Conservation (phyloP, 1,140 invertebrate genomes). For the Conus ventricosus region DNA sequence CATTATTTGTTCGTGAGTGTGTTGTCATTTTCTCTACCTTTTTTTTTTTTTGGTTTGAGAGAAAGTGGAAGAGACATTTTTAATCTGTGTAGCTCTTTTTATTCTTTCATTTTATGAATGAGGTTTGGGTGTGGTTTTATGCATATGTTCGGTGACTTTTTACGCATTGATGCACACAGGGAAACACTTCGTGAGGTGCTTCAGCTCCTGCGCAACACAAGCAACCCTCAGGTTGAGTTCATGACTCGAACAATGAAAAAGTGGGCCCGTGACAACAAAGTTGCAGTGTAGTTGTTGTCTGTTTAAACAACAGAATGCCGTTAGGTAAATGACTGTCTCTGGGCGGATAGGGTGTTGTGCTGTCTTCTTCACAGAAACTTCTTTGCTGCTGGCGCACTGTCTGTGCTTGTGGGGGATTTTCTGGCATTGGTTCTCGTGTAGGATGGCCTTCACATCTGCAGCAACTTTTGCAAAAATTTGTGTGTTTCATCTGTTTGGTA, state of each 20-base stretch:
- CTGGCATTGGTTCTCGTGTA: too few species aligned
- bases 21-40: neutral
- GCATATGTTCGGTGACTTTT: neutral
- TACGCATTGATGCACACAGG: conserved; percentile 70
- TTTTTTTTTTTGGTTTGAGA: neutral
- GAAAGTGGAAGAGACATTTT: neutral
- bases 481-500: neutral
- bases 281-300: conserved; percentile 36
- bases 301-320: conserved; percentile 2
- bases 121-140: neutral
- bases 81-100: neutral
- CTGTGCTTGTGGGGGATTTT: neutral
- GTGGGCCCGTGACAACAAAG: conserved; percentile 89
- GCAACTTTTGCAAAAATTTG: neutral
- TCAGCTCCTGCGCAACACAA: conserved; percentile 85
- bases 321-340: neutral
- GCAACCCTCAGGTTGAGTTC: conserved; percentile 90
- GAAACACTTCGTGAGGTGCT: conserved; percentile 89
- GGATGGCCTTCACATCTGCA: too few species aligned
- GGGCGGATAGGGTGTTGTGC: neutral
- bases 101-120: neutral
- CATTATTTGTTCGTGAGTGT: neutral
- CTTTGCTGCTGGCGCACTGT: neutral
- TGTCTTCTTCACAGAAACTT: too few species aligned
- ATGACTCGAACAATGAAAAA: conserved; percentile 90